These are phyloP conservation scores for Cheilosia urbana DNA, from an alignment of 2,888 invertebrate genomes.

Conservation along the genomic window DNA sequence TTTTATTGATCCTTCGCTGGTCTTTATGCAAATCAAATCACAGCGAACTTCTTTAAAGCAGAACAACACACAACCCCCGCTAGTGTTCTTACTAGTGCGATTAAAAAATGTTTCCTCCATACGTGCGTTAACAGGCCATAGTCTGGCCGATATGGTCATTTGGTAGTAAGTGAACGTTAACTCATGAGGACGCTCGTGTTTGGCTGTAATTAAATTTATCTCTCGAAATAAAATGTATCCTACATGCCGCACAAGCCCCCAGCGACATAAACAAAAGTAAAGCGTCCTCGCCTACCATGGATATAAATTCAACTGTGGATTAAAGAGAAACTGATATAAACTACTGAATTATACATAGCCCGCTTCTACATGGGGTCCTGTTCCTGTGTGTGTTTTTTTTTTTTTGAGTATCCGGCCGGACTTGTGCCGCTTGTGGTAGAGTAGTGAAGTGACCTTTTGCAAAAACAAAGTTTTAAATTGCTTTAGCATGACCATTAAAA, in stretches of 20 bases:
- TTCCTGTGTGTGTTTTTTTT: not conserved
- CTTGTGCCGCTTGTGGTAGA: constrained; percentile 4
- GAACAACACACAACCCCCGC: not conserved
- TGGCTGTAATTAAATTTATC: constrained; percentile 55
- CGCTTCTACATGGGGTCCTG: constrained; percentile 4
- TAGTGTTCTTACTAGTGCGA: not conserved
- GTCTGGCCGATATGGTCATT: constrained; percentile 7
- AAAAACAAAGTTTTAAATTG: constrained; percentile 52
- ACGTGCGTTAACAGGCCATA: constrained; percentile 4
- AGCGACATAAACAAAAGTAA: constrained; percentile 33
- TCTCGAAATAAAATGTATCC: constrained; percentile 39
- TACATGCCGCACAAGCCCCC: not conserved
- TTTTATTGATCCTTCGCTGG: not conserved
- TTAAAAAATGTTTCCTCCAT: constrained; percentile 10
- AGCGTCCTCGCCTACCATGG: not conserved
- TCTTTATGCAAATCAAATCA: constrained; percentile 1
- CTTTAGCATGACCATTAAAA: constrained; percentile 58
- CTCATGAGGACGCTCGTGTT: constrained; percentile 43
- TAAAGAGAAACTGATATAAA: constrained; percentile 50
- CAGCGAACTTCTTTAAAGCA: not conserved
- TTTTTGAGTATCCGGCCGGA: constrained; percentile 18
- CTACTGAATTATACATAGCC: constrained; percentile 52
- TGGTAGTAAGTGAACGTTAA: constrained; percentile 39
- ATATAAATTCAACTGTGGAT: constrained; percentile 48
- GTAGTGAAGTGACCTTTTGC: constrained; percentile 34